Evolutionary conservation across 2,888 invertebrate genomes (phyloP), one percentile per base, ranked within the genome.

Genomic region (Drosophila kuntzei): DNA sequence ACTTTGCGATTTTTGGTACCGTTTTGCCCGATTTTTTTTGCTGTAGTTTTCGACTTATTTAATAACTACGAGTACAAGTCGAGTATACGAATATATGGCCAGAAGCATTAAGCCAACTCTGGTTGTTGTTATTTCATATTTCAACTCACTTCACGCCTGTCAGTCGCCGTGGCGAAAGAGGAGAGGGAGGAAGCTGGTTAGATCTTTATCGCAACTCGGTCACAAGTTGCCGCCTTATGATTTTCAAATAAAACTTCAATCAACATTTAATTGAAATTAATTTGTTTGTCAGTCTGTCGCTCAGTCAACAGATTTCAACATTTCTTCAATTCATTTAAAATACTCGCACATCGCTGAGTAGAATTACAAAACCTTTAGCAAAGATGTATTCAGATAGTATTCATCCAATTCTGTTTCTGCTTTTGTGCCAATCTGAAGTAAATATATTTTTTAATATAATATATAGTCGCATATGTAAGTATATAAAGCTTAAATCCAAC

Each of bases 71-170:
- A 53, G 39, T 32, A 39, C 16, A 20, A 47, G 37, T 50, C 20
- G 18, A 27, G 11, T 14, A 20, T 37, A 16, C 11, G 36, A 37
- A 37, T 20, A 41, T 66, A 41, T 72, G 43, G 71, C 71, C 80
- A 67, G 51, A 66, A 80, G 78, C 80, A 60, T 65, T 63, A 55
- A 65, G 67, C 41, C n/a, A 34, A 16, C 9, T 47, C 11, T 41
- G 14, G 29, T 27, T 58, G 36, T 50, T 59, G 50, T 60, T 47
- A 27, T 65, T 67, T 60, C 51, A 60, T 39, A 63, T 54, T 59
- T 71, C 66, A 62, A 41, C 74, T 66, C 78, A 76, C 76, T 73
- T 86, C 86, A 79, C 80, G 86, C 63, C 68, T 85, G 80, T 87
- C 84, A 75, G 29, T 32, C 47, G 29, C 14, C n/a, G 22, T 18